Conservation (phyloP, 2,113 vertebrate species). For the Chionis minor region DNA sequence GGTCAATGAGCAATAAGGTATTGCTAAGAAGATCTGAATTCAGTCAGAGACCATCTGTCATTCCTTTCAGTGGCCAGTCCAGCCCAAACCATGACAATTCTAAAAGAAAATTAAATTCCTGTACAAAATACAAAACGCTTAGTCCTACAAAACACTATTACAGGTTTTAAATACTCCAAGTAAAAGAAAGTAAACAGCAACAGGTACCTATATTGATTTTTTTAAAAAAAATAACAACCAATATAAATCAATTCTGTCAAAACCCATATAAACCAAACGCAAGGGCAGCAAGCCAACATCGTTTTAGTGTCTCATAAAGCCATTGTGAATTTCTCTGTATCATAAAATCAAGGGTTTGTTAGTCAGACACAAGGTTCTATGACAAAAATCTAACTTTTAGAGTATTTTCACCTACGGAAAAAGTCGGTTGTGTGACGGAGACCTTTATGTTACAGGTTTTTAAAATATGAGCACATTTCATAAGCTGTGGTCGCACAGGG, state of each 20-base stretch:
- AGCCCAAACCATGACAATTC: neutral
- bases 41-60: no score
- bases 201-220: neutral
- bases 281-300: neutral
- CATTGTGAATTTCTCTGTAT: rapidly evolving
- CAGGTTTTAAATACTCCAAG: neutral
- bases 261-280: neutral
- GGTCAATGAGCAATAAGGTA: neutral
- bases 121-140: neutral
- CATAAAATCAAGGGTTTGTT: neutral
- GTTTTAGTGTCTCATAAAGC: neutral
- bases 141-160: neutral
- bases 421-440: rapidly evolving
- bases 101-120: neutral
- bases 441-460: neutral
- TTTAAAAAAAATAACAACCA: neutral
- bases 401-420: neutral
- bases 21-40: neutral
- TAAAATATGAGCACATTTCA: neutral
- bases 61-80: no score
- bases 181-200: neutral
- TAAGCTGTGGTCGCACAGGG: neutral
- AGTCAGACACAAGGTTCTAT: neutral
- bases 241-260: neutral
- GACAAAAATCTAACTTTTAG: neutral